phyloP scores from a whole-genome alignment of 2,797 vertebrate genomes.

The Pipistrellus pygmaeus region DNA sequence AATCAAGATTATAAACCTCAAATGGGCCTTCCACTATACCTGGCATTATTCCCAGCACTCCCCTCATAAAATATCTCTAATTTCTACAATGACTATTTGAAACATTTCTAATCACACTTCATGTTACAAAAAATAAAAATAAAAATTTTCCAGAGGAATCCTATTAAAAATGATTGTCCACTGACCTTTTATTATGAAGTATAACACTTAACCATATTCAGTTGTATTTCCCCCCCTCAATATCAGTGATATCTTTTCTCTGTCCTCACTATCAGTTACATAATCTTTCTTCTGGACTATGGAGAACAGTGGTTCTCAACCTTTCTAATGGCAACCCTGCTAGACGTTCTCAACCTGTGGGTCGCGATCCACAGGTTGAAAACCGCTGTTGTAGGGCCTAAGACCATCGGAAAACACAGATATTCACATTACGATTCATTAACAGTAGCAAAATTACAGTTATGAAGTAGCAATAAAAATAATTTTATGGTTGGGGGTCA shows the following conservation, averaged over 20 bases:
- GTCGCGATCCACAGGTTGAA: no score
- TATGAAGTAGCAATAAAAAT: no score
- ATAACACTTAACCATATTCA: no score
- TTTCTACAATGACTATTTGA: not conserved
- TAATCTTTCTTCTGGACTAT: not conserved
- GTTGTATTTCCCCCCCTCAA: not conserved
- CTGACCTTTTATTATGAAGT: not conserved
- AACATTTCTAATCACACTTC: not conserved
- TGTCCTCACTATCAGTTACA: not conserved
- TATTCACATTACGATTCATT: no score
- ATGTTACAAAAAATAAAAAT: not conserved
- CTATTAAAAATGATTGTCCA: not conserved
- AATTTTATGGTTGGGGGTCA: no score
- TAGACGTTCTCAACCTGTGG: no score
- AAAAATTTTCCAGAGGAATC: not conserved
- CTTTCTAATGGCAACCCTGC: no score
- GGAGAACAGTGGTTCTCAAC: not conserved
- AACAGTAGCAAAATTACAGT: no score
- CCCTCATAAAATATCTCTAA: not conserved
- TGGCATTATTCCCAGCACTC: not conserved
- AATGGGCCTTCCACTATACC: not conserved
- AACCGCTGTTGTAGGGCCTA: no score
- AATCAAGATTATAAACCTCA: constrained; percentile 25
- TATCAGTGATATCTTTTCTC: not conserved
- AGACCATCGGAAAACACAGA: no score